These are phyloP conservation scores for Villa cingulata DNA, from an alignment of 2,888 invertebrate species.

Conservation along the genomic window DNA sequence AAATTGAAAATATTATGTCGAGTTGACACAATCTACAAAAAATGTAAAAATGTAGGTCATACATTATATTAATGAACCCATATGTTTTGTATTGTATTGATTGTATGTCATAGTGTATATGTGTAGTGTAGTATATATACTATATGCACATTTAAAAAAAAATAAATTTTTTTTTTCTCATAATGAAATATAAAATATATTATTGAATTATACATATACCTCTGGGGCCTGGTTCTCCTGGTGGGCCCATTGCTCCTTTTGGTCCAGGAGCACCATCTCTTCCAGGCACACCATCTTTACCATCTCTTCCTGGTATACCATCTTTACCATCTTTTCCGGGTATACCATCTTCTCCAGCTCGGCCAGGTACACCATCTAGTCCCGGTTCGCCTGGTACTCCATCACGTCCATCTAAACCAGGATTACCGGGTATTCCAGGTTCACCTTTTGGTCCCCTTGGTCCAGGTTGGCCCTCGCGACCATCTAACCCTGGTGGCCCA, in stretches of 20 bases:
- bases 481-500: conserved; percentile 48
- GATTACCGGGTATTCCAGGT: conserved; percentile 53
- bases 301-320: conserved; percentile 41
- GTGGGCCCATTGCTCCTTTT: conserved; percentile 54
- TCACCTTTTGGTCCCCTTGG: conserved; percentile 34
- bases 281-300: conserved; percentile 54
- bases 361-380: conserved; percentile 40
- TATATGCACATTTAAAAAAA: too few species aligned
- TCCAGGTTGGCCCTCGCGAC: conserved; percentile 25
- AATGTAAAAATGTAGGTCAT: too few species aligned
- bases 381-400: conserved; percentile 87
- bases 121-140: too few species aligned
- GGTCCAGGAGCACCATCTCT: conserved; percentile 47
- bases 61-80: too few species aligned
- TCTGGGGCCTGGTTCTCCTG: conserved; percentile 58
- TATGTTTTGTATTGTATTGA: too few species aligned
- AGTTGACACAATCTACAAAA: too few species aligned
- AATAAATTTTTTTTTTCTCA: too few species aligned
- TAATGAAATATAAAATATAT: too few species aligned
- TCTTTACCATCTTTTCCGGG: conserved; percentile 63
- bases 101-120: too few species aligned
- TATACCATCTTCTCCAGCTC: conserved; percentile 58
- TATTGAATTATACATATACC: conserved; percentile 34
- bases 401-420: conserved; percentile 72
- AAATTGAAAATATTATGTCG: too few species aligned